Evolutionary conservation across 2,888 invertebrate species (phyloP), one percentile per base, ranked within the genome.

Genomic region (Lepidocyrtoides sp.): DNA sequence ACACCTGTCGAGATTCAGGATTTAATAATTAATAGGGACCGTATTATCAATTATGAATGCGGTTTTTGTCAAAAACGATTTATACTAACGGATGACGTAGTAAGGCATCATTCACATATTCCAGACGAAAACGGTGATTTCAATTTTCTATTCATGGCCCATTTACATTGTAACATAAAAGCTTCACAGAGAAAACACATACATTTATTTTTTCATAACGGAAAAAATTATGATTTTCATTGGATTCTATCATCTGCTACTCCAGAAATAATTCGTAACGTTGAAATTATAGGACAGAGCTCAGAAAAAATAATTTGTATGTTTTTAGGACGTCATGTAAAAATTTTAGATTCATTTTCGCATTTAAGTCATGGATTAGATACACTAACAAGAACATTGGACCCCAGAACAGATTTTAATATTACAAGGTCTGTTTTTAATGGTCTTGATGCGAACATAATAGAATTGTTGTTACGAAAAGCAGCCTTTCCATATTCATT

Each of bases 301-400:
- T 23, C 48, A 48, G 75, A 75, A 48, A 48, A 75, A 23, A 75
- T 75, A 12, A 75, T 75, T 17, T 41, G 20, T 23, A 14, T 75
- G 2, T 44, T 75, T 20, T 23, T 75, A 14, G 48, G 29, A 3
- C 44, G 10, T 23, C 44, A 75, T 75, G 3, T 75, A 20, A 17
- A 48, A 10, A 23, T 75, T 20, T 48, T 75, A 12, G 75, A 75
- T 14, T 7, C 17, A 1, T 48, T 10, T 23, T 75, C 75, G 5
- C 75, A 75, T 48, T 48, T 75, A 3, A 10, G n/a, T 8, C 75
- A 48, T 10, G 8, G 17, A 3, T 44, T 75, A 8, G 75, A 75
- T 23, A 20, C 4, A 1, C 14, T 75, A n/a, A 20, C n/a, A 14
- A 69, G 7, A 69, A 48, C 48, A 12, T n/a, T 48, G 12, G 48